Percentiles rank a stretch among this genome's conserved stretches.
These are phyloP conservation scores for Rhagologus leucostigma DNA, from an alignment of 2,113 vertebrate species.

Conservation along the genomic window DNA sequence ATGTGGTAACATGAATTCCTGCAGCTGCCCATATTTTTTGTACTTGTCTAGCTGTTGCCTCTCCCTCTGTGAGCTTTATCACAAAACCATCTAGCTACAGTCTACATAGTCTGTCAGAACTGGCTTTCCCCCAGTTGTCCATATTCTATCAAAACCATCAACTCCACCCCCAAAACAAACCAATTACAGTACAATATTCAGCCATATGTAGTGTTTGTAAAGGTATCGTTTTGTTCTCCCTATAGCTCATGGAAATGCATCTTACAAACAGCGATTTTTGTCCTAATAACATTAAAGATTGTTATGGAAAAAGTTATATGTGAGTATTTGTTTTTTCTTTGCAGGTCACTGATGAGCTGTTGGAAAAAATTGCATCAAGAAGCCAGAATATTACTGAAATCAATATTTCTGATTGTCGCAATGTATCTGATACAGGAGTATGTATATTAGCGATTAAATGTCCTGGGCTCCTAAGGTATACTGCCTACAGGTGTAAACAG, in stretches of 20 bases:
- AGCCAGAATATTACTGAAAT: slow-evolving; percentile 96
- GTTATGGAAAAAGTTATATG: neutral
- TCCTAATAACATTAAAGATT: neutral
- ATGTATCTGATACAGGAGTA: slow-evolving; percentile 90
- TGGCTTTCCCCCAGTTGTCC: neutral
- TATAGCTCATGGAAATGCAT: neutral
- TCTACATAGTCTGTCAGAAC: neutral
- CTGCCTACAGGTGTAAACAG: slow-evolving; percentile 95
- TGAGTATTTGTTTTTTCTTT: neutral
- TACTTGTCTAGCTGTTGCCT: neutral
- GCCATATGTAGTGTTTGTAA: neutral
- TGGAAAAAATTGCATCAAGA: slow-evolving; percentile 93
- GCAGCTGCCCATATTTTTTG: neutral
- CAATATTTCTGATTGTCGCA: slow-evolving; percentile 96
- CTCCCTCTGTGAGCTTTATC: neutral
- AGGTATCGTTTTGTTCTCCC: neutral
- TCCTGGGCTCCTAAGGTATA: slow-evolving; percentile 90
- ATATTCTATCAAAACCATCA: neutral
- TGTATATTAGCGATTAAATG: slow-evolving; percentile 89
- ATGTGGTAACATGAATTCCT: neutral
- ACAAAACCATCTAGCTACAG: neutral
- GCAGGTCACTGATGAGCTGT: slow-evolving; percentile 91
- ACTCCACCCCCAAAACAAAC: neutral
- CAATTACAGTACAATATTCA: neutral
- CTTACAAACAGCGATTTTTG: neutral